phyloP scores from a whole-genome alignment of 64 coral and sea anemone species.

The Stichodactyla mertensii region DNA sequence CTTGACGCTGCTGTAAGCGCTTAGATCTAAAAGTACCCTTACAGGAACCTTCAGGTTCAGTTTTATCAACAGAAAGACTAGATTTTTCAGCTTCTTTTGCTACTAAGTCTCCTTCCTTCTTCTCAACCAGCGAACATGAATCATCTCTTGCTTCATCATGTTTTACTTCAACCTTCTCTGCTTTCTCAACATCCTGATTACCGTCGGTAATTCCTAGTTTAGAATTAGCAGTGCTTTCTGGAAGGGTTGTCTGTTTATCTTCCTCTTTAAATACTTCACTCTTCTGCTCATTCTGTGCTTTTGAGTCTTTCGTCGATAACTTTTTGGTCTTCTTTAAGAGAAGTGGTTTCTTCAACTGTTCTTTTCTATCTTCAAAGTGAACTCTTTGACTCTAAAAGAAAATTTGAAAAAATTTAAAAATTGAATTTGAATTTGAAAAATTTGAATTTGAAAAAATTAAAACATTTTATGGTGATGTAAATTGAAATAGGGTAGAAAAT shows the following conservation, averaged over 20 bases:
- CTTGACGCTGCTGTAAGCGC: constrained; percentile 25
- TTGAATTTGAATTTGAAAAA: no score
- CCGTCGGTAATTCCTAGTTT: background rate
- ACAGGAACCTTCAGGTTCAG: constrained; percentile 12
- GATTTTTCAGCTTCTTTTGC: background rate
- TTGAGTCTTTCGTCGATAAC: background rate
- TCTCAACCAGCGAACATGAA: background rate
- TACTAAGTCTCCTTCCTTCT: background rate
- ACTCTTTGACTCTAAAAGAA: background rate
- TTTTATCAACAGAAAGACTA: background rate
- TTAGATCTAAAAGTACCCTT: constrained; percentile 57
- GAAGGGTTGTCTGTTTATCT: background rate
- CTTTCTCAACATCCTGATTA: background rate
- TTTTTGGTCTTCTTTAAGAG: background rate
- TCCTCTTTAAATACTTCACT: background rate
- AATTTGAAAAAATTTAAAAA: background rate
- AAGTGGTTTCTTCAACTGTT: background rate
- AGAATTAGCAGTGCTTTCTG: background rate
- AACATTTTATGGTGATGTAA: no score
- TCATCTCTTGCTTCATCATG: background rate
- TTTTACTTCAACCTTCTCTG: background rate
- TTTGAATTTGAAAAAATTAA: background rate
- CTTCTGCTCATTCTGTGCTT: background rate
- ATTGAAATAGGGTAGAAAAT: background rate
- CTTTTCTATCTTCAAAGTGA: background rate